Conservation (phyloP, 2,797 vertebrate species). For the Threskiornis aethiopicus region DNA sequence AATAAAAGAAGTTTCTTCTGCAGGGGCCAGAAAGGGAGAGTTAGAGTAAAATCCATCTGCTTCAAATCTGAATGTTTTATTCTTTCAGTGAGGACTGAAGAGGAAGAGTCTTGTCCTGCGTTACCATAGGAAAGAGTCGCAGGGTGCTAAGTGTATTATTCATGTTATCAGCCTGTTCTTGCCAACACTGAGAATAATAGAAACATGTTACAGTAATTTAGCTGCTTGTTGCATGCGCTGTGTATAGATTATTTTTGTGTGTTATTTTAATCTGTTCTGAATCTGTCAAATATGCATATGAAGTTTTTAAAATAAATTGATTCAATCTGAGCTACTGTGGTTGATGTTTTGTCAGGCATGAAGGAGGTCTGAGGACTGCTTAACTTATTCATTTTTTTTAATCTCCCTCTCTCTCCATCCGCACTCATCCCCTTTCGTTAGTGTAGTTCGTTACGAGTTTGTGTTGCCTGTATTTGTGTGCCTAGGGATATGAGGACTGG, state of each 20-base stretch:
- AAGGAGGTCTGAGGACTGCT: not conserved
- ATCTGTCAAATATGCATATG: conserved; percentile 53
- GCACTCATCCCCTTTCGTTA: not conserved
- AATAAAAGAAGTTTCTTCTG: not conserved
- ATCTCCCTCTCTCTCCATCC: not conserved
- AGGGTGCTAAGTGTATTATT: conserved; percentile 22
- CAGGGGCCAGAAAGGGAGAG: not conserved
- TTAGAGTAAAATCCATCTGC: not conserved
- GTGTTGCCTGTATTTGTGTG: conserved; percentile 25
- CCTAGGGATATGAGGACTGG: conserved; percentile 98
- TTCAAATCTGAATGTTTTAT: not conserved
- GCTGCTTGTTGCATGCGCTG: not conserved
- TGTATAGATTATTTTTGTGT: conserved; percentile 16
- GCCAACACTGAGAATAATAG: not conserved
- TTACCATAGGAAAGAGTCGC: conserved; percentile 18
- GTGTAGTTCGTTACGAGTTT: not conserved
- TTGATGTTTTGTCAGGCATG: not conserved
- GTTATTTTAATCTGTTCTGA: conserved; percentile 45
- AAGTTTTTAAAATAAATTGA: conserved; percentile 19
- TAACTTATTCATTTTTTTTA: not conserved
- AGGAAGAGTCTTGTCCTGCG: not conserved
- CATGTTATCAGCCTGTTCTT: conserved; percentile 6
- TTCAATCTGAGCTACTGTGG: not conserved
- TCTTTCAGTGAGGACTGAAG: not conserved
- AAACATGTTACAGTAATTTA: conserved; percentile 23